phyloP scores from a whole-genome alignment of 2,888 invertebrate species.

The Sepioteuthis lessoniana region DNA sequence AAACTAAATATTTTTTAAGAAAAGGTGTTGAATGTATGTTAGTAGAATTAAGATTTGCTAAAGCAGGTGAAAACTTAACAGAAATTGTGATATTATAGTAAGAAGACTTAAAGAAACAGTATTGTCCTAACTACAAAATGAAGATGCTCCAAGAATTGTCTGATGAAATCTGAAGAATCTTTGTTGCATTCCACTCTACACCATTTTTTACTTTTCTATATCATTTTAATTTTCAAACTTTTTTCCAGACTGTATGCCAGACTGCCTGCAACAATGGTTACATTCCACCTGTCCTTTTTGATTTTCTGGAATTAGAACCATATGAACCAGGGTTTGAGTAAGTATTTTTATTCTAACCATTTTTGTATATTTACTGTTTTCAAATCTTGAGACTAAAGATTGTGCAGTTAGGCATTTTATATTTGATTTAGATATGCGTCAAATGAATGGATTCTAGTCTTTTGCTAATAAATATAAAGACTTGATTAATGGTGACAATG shows the following conservation, averaged over 20 bases:
- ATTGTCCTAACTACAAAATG: no score
- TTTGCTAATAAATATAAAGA: no score
- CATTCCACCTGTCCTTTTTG: conserved; percentile 62
- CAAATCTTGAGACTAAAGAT: not conserved
- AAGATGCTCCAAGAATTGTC: not conserved
- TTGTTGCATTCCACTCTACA: not conserved
- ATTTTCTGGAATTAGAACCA: conserved; percentile 63
- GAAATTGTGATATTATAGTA: no score
- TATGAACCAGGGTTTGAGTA: conserved; percentile 62
- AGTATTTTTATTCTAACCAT: conserved; percentile 51
- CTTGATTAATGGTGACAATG: no score
- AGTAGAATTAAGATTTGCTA: no score
- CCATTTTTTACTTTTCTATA: not conserved
- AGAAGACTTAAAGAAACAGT: no score
- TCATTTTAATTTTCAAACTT: not conserved
- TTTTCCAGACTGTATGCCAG: conserved; percentile 25
- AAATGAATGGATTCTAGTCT: no score
- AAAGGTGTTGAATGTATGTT: no score
- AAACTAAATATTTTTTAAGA: no score
- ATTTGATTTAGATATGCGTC: no score
- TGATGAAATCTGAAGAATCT: not conserved
- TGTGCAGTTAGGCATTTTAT: no score
- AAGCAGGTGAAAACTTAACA: no score
- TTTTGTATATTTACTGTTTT: not conserved
- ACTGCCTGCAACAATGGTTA: conserved; percentile 50